These are phyloP conservation scores for Pollicipes pollicipes DNA, from an alignment of 1,140 invertebrate genomes.

Conservation along the genomic window DNA sequence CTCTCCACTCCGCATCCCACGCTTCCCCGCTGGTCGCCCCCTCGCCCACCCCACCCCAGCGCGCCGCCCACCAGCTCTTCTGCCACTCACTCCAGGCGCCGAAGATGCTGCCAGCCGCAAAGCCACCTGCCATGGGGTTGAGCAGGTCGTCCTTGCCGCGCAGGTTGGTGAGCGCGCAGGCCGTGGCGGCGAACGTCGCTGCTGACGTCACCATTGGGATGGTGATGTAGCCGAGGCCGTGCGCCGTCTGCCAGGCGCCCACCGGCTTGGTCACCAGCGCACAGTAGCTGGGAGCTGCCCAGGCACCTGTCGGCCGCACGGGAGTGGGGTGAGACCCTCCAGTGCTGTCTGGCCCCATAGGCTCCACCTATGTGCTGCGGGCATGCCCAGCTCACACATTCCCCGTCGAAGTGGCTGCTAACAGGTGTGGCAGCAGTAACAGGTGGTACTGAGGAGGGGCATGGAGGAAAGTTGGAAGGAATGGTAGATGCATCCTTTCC, in stretches of 20 bases:
- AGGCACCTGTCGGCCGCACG: no score
- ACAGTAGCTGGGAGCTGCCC: neutral
- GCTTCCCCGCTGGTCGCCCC: no score
- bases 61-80: neutral
- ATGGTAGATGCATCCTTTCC: no score
- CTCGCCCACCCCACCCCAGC: neutral
- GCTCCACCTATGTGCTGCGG: no score
- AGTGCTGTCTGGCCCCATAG: no score
- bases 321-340: no score
- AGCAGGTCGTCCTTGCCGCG: slow-evolving; percentile 14
- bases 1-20: no score
- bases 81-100: slow-evolving; percentile 12
- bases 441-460: no score
- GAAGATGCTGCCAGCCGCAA: slow-evolving; percentile 12
- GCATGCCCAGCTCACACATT: no score
- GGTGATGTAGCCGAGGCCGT: neutral
- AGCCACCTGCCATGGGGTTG: slow-evolving; percentile 11
- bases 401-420: no score
- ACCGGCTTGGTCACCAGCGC: neutral
- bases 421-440: no score
- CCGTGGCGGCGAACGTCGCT: slow-evolving; percentile 11
- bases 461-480: no score
- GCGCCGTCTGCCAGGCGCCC: neutral
- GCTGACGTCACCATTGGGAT: slow-evolving; percentile 10
- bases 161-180: slow-evolving; percentile 10